Conservation (phyloP, 2,888 invertebrate species). For the Lasioglossum figueresi region DNA sequence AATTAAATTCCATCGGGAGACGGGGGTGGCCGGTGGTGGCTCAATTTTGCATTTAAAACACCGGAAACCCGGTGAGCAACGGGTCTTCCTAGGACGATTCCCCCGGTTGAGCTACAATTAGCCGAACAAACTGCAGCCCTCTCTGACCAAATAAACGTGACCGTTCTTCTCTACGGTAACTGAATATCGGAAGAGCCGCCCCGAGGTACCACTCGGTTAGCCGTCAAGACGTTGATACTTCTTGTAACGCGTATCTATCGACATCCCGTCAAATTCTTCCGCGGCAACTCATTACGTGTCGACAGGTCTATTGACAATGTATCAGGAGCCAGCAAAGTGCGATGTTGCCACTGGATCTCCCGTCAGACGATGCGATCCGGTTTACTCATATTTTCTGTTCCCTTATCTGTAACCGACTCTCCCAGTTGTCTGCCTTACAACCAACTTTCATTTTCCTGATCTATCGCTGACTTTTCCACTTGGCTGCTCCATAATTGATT, state of each 20-base stretch:
- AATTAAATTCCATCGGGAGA: conserved; percentile 55
- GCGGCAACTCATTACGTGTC: not conserved
- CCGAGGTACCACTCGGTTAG: not conserved
- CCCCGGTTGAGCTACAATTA: not conserved
- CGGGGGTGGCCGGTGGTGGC: not conserved
- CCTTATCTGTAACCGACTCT: not conserved
- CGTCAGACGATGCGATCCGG: not conserved
- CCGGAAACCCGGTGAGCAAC: not conserved
- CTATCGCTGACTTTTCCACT: not conserved
- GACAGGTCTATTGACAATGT: conserved; percentile 6
- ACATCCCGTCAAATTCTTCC: not conserved
- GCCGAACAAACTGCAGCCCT: not conserved
- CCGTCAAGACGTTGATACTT: conserved; percentile 1
- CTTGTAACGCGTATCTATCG: not conserved
- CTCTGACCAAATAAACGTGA: not conserved
- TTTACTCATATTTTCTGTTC: not conserved
- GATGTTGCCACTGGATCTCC: not conserved
- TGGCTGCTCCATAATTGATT: not conserved
- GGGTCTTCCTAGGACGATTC: not conserved
- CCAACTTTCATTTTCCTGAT: not conserved
- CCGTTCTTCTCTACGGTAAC: not conserved
- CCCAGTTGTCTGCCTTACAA: not conserved
- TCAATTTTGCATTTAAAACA: conserved; percentile 59
- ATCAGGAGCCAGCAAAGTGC: not conserved
- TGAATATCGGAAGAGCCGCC: not conserved